Percentiles rank a stretch among this genome's conserved stretches.
These are phyloP conservation scores for Microtus ochrogaster DNA, from an alignment of 2,113 vertebrate species.

Conservation along the genomic window DNA sequence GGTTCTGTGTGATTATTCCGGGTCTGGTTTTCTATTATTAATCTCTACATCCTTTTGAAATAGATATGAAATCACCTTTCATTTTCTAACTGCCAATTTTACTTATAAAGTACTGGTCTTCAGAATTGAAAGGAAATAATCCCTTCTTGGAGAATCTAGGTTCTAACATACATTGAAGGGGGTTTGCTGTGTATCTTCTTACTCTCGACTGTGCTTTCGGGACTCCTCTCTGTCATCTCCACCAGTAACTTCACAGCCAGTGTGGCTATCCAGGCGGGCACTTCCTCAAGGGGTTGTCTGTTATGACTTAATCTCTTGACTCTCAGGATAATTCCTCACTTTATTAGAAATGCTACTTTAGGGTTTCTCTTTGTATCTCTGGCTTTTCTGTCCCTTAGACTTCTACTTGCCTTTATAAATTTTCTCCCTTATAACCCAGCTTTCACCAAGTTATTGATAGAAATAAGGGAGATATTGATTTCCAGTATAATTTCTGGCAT, in stretches of 20 bases:
- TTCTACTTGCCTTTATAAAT: background rate
- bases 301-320: background rate
- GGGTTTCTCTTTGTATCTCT: background rate
- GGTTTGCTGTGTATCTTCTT: background rate
- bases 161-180: background rate
- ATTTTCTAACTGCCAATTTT: background rate
- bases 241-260: background rate
- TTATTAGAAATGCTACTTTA: background rate
- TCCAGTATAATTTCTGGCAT: background rate
- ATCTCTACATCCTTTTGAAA: background rate
- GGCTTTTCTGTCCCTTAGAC: background rate
- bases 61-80: background rate
- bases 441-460: background rate
- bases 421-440: background rate
- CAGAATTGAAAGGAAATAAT: background rate
- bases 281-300: background rate
- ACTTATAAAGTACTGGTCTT: background rate
- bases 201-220: background rate
- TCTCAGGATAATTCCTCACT: background rate
- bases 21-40: background rate
- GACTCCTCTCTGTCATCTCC: background rate
- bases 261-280: background rate
- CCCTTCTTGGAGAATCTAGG: background rate
- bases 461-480: background rate
- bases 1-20: no score